phyloP scores from a whole-genome alignment of 1,140 invertebrate genomes.

The Ericerus pela region DNA sequence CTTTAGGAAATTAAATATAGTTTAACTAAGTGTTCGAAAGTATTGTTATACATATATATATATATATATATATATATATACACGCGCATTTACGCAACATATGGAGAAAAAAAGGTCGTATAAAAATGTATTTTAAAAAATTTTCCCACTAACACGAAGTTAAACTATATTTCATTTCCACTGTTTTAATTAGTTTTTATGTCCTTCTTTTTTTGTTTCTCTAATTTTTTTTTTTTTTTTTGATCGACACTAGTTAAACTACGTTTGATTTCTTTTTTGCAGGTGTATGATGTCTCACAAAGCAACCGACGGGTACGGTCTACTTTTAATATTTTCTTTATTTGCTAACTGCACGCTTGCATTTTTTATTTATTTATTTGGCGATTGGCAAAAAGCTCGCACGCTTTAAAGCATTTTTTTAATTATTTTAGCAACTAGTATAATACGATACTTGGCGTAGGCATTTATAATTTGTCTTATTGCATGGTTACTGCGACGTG shows the following conservation, averaged over 20 bases:
- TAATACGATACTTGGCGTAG: too few relatives aligned
- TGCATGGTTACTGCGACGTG: too few relatives aligned
- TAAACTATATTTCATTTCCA: slow-evolving; percentile 17
- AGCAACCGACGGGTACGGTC: slow-evolving; percentile 25
- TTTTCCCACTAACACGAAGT: background rate
- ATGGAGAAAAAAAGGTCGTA: background rate
- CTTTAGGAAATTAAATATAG: slow-evolving; percentile 19
- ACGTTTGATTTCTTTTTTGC: slow-evolving; percentile 26
- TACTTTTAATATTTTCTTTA: background rate
- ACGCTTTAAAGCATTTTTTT: too few relatives aligned
- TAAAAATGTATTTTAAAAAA: background rate
- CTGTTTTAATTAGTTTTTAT: background rate
- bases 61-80: background rate
- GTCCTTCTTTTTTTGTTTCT: background rate
- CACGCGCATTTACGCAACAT: background rate
- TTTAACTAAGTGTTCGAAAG: slow-evolving; percentile 17
- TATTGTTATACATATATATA: background rate
- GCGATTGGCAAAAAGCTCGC: too few relatives aligned
- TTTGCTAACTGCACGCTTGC: background rate
- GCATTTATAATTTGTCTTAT: too few relatives aligned
- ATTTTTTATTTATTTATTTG: background rate
- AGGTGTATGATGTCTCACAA: slow-evolving; percentile 29
- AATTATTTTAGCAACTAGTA: too few relatives aligned
- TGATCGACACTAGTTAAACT: slow-evolving; percentile 21
- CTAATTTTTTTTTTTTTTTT: slow-evolving; percentile 7